phyloP scores from a whole-genome alignment of 2,797 vertebrate species.

The Aphelocoma californica region DNA sequence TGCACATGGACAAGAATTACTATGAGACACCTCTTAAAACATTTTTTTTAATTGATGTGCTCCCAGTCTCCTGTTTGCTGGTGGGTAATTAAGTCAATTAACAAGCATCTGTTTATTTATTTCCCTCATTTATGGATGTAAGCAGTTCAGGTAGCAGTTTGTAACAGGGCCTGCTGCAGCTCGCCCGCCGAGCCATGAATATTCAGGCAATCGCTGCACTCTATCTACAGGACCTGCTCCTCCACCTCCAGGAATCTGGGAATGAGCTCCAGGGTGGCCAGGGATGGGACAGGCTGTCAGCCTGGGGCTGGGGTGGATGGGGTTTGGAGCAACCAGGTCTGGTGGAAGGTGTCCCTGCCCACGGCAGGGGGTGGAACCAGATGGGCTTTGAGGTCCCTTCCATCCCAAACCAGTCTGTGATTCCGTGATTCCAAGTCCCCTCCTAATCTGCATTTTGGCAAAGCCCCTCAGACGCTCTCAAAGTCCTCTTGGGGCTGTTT shows the following conservation, averaged over 20 bases:
- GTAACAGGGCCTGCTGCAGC: slow-evolving; percentile 48
- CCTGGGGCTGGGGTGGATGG: background rate
- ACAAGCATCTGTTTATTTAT: slow-evolving; percentile 68
- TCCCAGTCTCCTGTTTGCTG: slow-evolving; percentile 51
- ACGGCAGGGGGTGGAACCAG: background rate
- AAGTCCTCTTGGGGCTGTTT: background rate
- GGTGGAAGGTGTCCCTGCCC: background rate
- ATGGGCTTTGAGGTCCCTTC: background rate
- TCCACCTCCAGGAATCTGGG: background rate
- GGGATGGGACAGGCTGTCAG: background rate
- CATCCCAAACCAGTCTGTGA: background rate
- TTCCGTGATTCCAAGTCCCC: background rate
- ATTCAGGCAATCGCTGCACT: background rate
- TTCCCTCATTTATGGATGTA: slow-evolving; percentile 49
- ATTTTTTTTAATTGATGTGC: slow-evolving; percentile 19
- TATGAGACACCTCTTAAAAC: background rate
- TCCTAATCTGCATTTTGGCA: background rate
- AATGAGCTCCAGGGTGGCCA: background rate
- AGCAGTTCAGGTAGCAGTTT: slow-evolving; percentile 52
- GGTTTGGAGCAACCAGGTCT: background rate
- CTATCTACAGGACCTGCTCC: background rate
- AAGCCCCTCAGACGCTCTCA: background rate
- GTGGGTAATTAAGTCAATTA: slow-evolving; percentile 67
- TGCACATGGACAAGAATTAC: slow-evolving; percentile 2
- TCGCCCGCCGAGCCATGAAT: slow-evolving; percentile 15